phyloP scores from a whole-genome alignment of 2,113 vertebrate genomes.

The Numida meleagris region DNA sequence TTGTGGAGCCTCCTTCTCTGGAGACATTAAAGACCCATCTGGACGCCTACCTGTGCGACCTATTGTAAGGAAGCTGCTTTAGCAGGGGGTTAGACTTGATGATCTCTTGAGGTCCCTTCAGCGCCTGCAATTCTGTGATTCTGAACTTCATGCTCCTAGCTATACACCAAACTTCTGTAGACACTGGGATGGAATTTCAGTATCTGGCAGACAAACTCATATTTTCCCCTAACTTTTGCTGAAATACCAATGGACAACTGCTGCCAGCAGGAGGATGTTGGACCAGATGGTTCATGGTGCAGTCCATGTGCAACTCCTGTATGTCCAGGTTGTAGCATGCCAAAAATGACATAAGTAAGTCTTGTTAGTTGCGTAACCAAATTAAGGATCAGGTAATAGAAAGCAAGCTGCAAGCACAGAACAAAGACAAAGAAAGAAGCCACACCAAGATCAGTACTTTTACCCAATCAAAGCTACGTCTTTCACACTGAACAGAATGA shows the following conservation, averaged over 20 bases:
- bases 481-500: not conserved
- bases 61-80: too few relatives aligned
- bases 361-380: not conserved
- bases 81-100: too few relatives aligned
- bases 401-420: not conserved
- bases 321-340: not conserved
- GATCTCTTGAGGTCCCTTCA: too few relatives aligned
- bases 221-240: not conserved
- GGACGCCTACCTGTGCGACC: too few relatives aligned
- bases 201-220: not conserved
- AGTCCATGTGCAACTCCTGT: not conserved
- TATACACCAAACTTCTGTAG: conserved; percentile 8
- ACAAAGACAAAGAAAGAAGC: not conserved
- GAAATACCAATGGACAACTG: not conserved
- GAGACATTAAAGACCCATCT: too few relatives aligned
- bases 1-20: too few relatives aligned
- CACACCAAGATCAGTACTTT: not conserved
- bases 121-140: too few relatives aligned
- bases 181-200: conserved; percentile 35
- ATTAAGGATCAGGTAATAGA: not conserved
- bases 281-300: not conserved
- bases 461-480: not conserved
- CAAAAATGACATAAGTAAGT: conserved; percentile 4
- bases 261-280: not conserved
- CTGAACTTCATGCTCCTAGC: not conserved